Base-by-base conservation (phyloP, 2,797 vertebrate genomes). In the Cercopithecus mitis region DNA sequence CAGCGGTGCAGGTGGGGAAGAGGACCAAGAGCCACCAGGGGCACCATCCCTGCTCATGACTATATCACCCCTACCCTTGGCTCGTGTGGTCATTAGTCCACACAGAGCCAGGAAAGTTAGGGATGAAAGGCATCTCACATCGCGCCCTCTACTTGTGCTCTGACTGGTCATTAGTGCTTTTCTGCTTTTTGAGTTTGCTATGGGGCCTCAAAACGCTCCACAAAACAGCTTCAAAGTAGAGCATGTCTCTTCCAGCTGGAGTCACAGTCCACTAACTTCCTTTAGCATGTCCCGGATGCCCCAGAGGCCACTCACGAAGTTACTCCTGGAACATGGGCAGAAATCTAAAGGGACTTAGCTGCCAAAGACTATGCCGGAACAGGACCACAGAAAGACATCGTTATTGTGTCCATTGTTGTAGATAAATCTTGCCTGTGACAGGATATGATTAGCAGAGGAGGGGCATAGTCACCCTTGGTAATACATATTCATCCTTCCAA, bases 401-500 rank as follows among this genome's bases (percentile, higher is more conserved):
- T 19, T 20, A 64, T 0, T 52, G 39, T 11, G 3, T 19, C 36
- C 24, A 20, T 2, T 45, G 20, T 14, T 41, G 11, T 4, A 79
- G 61, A 61, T 77, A 73, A 84, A 47, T 41, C 33, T 83, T 52
- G 45, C 77, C 39, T 15, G 13, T 27, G 77, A 82, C 24, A 27
- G 57, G 7, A 1, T 13, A 11, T 91, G 84, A 39, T 89, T 61
- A 96, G 61, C 20, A 88, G 77, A 73, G 81, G 15, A 50, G 43
- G 33, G 33, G 43, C 11, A n/a, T 10, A 22, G 20, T 77, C 25
- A 79, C 15, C 73, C 73, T 45, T 41, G 33, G 64, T 86, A 80
- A 83, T 52, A 76, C 30, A 92, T 19, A 96, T 58, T 64, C 41
- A 64, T 57, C 47, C 61, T 91, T 95, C 41, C 30, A 57, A 97